A percentile compares a stretch with the other conserved stretches of the same genome.
These are phyloP conservation scores for Capreolus pygargus DNA, from an alignment of 2,113 vertebrate species.

Conservation along the genomic window DNA sequence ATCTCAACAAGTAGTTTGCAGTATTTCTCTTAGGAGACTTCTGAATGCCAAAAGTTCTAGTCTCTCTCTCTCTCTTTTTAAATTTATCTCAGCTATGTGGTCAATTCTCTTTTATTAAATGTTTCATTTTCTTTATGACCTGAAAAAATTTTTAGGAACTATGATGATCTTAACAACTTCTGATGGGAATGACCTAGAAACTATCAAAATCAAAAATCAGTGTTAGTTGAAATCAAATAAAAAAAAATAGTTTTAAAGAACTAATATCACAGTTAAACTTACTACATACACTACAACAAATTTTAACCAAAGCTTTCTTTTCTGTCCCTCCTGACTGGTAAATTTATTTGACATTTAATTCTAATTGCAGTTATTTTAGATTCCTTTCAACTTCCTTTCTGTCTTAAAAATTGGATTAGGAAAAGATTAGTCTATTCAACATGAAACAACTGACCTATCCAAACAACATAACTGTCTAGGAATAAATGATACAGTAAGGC, in stretches of 20 bases:
- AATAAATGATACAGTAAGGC: not conserved
- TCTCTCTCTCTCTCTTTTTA: not conserved
- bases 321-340: not conserved
- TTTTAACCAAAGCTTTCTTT: not conserved
- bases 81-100: not conserved
- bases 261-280: not conserved
- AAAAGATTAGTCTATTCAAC: not conserved
- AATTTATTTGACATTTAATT: not conserved
- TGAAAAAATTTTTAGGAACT: not conserved
- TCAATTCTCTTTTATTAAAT: constrained; percentile 36
- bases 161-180: not conserved
- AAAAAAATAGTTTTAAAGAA: constrained; percentile 29
- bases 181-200: not conserved
- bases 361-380: not conserved
- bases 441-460: not conserved
- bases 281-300: not conserved
- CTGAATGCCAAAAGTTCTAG: not conserved
- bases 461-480: not conserved
- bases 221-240: not conserved
- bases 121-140: not conserved
- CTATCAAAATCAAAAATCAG: constrained; percentile 9
- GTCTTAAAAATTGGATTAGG: not conserved
- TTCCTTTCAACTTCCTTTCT: not conserved
- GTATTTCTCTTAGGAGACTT: not conserved
- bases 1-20: not conserved